Percentiles rank a stretch among this genome's conserved stretches.
Evolutionary conservation across 2,113 vertebrate genomes (phyloP).

Genomic region (Heliornis fulica): DNA sequence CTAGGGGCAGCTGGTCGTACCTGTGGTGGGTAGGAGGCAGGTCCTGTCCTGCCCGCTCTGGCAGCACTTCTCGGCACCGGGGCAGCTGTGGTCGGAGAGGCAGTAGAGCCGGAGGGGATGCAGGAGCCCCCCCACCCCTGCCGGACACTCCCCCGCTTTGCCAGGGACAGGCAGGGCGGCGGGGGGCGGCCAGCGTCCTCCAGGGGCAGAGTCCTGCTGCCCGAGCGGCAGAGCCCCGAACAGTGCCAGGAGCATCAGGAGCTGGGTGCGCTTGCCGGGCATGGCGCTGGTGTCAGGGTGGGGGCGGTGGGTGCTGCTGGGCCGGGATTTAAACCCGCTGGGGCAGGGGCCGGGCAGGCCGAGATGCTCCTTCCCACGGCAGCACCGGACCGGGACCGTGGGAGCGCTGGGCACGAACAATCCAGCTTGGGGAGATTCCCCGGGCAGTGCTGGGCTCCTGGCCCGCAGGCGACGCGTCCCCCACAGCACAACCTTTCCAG

Average conservation of each 20-base stretch:
- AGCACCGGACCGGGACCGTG: background rate
- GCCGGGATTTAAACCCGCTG: background rate
- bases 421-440: background rate
- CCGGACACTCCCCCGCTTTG: background rate
- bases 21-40: slow-evolving; percentile 48
- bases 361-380: background rate
- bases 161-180: rapidly evolving
- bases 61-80: slow-evolving; percentile 41
- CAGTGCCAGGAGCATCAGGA: background rate
- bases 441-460: background rate
- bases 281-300: rapidly evolving
- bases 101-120: background rate
- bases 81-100: slow-evolving; percentile 10
- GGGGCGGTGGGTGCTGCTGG: background rate
- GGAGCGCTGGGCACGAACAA: slow-evolving; percentile 4
- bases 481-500: background rate
- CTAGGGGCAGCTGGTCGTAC: background rate
- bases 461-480: background rate
- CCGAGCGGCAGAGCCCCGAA: background rate
- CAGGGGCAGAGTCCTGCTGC: too few relatives aligned
- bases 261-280: background rate
- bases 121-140: rapidly evolving
- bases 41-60: background rate
- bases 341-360: background rate
- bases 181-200: background rate